A percentile compares a stretch with the other conserved stretches of the same genome.
Conservation (phyloP, 2,113 vertebrate species). For the Sakesphorus luctuosus region DNA sequence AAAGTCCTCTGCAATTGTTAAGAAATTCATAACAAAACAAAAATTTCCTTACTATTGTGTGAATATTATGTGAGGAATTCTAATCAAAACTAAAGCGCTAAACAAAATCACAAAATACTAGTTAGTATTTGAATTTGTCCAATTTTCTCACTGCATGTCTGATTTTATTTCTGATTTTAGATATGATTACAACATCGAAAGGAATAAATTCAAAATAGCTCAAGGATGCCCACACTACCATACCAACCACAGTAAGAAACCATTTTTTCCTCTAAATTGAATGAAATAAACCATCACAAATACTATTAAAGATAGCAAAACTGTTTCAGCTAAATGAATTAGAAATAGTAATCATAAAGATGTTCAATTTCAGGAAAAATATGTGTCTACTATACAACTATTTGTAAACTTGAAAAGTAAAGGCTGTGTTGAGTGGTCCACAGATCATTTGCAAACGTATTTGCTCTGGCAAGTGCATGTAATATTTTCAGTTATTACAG, state of each 20-base stretch:
- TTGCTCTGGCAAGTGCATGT: not conserved
- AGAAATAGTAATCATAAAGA: not conserved
- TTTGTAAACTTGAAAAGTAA: not conserved
- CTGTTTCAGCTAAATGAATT: not conserved
- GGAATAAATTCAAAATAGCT: not conserved
- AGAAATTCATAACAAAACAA: not conserved
- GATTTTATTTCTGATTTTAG: not conserved
- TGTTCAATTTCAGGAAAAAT: not conserved
- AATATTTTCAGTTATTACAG: not conserved
- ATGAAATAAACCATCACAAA: not conserved
- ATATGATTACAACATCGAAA: not conserved
- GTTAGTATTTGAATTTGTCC: not conserved
- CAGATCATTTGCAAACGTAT: not conserved
- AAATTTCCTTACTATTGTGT: not conserved
- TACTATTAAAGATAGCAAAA: not conserved
- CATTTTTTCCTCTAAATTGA: not conserved
- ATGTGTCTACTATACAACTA: not conserved
- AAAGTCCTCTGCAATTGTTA: not conserved
- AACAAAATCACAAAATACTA: not conserved
- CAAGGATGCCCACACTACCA: not conserved
- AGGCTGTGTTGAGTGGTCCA: not conserved
- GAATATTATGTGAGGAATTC: not conserved
- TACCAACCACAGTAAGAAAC: not conserved
- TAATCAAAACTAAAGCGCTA: not conserved
- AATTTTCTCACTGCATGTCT: not conserved